phyloP scores from a whole-genome alignment of 2,113 vertebrate species.

The Strix aluco region DNA sequence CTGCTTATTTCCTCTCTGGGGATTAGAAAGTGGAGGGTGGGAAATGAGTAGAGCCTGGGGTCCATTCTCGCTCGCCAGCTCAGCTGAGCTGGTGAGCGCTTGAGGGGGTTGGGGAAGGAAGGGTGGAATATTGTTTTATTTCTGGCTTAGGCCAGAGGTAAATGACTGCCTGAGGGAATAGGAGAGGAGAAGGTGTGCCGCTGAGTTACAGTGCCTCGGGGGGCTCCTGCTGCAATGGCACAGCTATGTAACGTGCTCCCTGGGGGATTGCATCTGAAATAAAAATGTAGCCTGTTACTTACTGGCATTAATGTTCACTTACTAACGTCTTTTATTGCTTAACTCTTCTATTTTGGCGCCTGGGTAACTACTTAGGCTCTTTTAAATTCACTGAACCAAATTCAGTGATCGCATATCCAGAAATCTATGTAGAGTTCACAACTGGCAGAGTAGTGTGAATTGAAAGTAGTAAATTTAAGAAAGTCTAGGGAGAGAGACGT shows the following conservation, averaged over 20 bases:
- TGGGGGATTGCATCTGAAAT: not conserved
- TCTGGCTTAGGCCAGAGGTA: slow-evolving; percentile 26
- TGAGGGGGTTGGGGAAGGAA: not conserved
- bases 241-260: not conserved
- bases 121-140: slow-evolving; percentile 40
- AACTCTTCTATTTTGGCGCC: slow-evolving; percentile 36
- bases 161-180: not conserved
- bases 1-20: slow-evolving; percentile 36
- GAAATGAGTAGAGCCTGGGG: slow-evolving; percentile 25
- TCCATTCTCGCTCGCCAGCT: not conserved
- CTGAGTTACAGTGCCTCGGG: slow-evolving; percentile 15
- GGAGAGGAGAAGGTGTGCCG: slow-evolving; percentile 21
- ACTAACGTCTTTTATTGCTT: slow-evolving; percentile 34
- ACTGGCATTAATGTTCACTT: slow-evolving; percentile 40
- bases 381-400: slow-evolving; percentile 30
- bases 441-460: not conserved
- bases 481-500: not conserved
- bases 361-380: slow-evolving; percentile 1
- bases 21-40: slow-evolving; percentile 38
- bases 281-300: slow-evolving; percentile 42
- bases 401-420: slow-evolving; percentile 26
- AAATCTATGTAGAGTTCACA: not conserved
- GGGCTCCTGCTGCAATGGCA: slow-evolving; percentile 21
- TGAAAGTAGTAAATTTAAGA: not conserved
- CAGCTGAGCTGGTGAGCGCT: not conserved